Evolutionary conservation across 2,113 vertebrate species (phyloP), one percentile per base, ranked within the genome.

Genomic region (Sylvilagus bachmani): DNA sequence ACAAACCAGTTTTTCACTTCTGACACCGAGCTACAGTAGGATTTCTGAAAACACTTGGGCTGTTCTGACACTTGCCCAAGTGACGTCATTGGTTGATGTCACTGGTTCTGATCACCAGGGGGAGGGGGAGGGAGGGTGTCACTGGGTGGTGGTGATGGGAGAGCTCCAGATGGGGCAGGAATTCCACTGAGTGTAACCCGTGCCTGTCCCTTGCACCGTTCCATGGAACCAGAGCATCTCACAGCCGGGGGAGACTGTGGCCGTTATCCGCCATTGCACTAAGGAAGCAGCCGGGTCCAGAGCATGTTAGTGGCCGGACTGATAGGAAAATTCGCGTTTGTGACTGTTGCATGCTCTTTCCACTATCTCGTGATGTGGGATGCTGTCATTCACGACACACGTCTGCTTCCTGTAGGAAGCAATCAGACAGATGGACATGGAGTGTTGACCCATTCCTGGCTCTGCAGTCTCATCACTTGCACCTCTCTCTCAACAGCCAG

Each of bases 331-430:
- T 62, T 2, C 74, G n/a, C 29, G 64, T 70, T 92, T 89, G 62
- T 81, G 61, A 73, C 3, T 71, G 62, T 24, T 10, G 7, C 62
- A 24, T 17, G 29, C 6, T 61, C 36, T 88, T 78, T 85, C 36
- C 24, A 49, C 31, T 61, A 36, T 16, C 82, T 36, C 77, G 58
- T 69, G 58, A 86, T 86, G 79, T 89, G 19, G 21, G 19, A 27
- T 53, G 78, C 5, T 82, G 49, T 64, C 79, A 62, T 51, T 86
- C 38, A 61, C 67, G 67, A 90, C 38, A 92, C 13, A 74, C 5
- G 31, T 51, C 87, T 91, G 80, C 25, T 94, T 94, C 79, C 33
- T 84, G 9, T 36, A 58, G 66, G 27, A 31, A 70, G 49, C 58
- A 55, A 81, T 36, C 36, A 73, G 67, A 70, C 24, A 90, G 49